Percentiles rank a stretch among this genome's conserved stretches.
These are phyloP conservation scores for Epinotia bilunana DNA, from an alignment of 2,888 invertebrate species.

Conservation along the genomic window DNA sequence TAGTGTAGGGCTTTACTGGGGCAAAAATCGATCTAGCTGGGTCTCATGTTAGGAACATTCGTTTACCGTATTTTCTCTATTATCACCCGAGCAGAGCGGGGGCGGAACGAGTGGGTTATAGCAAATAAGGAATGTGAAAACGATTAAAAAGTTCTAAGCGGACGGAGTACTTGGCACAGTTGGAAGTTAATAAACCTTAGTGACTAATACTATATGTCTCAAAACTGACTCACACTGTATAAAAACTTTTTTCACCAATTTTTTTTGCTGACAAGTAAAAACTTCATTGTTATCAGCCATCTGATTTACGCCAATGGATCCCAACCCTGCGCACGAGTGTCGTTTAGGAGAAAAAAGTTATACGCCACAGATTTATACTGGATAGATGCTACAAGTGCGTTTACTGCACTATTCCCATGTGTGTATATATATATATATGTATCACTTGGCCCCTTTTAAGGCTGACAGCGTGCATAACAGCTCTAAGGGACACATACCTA, in stretches of 20 bases:
- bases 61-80: too few species aligned
- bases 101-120: too few species aligned
- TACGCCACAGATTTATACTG: background rate
- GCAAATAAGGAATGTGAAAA: too few species aligned
- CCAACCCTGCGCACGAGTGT: conserved; percentile 53
- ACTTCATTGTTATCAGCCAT: conserved; percentile 60
- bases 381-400: conserved; percentile 3
- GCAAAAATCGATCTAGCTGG: too few species aligned
- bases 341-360: conserved; percentile 39
- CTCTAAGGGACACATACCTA: too few species aligned
- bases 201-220: background rate
- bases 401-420: background rate
- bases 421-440: too few species aligned
- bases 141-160: too few species aligned
- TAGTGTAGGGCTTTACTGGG: too few species aligned
- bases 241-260: conserved; percentile 21
- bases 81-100: too few species aligned
- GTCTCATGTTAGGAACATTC: too few species aligned
- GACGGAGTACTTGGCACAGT: too few species aligned
- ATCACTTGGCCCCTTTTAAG: background rate
- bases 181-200: background rate
- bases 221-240: conserved; percentile 16
- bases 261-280: conserved; percentile 50
- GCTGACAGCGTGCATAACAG: background rate
- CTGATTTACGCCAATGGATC: conserved; percentile 56